Base-by-base conservation (phyloP, 2,797 vertebrate genomes). In the Notolabrus celidotus region DNA sequence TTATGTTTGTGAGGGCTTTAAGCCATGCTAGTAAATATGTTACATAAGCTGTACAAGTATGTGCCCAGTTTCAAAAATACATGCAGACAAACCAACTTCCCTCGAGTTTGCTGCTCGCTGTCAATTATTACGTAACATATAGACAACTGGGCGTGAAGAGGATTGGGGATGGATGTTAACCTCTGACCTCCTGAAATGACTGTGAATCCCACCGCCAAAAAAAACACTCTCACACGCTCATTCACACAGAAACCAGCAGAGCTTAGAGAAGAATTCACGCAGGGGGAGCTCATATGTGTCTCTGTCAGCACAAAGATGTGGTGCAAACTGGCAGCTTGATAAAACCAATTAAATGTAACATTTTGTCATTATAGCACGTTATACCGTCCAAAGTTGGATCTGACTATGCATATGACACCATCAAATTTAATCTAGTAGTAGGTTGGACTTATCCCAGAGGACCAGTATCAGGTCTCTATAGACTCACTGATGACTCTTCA, bases 41-140 rank as follows among this genome's bases (percentile, higher is more conserved):
- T 79, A 61, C 42, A 77, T 79, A 79, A 85, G 62, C 25, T 22
- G 7, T 55, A 65, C 25, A 71, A 43, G 25, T 61, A 66, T 74
- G 69, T 19, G 23, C 31, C 33, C 45, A 60, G 47, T 71, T 36
- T 57, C 56, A 27, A 20, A 75, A 68, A 84, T 54, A 60, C 50
- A 66, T 4, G 6, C 46, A 52, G 31, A 47, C 38, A 55, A 52
- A 68, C 34, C 55, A 36, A 12, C 31, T 45, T 74, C 49, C 10
- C 49, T 69, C 0, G 33, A 49, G 29, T 59, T 55, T 65, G 27
- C 1, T 45, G 51, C 27, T 43, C 2, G 6, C 10, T 34, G 22
- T 51, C 57, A 22, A 15, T 0, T 36, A 22, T 88, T 74, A 65
- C 2, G 15, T 72, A 75, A 86, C 51, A 20, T 3, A 1, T 17